Conservation (phyloP, 2,888 invertebrate species). For the Synanthedon formicaeformis region DNA sequence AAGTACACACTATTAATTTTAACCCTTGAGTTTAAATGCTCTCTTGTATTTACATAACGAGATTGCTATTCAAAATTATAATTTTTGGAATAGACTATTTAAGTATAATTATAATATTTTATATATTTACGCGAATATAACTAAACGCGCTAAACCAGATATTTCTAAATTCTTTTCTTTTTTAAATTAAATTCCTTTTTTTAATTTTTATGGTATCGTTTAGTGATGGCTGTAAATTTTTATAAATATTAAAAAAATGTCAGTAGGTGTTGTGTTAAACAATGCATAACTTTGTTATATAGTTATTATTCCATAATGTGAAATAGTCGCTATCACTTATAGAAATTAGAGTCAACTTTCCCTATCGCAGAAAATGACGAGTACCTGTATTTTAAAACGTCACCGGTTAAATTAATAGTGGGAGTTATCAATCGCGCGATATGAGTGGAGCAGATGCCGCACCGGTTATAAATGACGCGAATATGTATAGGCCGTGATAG, state of each 20-base stretch:
- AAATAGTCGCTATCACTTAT: neutral
- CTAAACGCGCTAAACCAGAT: neutral
- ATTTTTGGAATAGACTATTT: no score
- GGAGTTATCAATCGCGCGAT: conserved; percentile 33
- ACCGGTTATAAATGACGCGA: conserved; percentile 20
- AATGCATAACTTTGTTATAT: neutral
- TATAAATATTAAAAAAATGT: no score
- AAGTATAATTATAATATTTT: no score
- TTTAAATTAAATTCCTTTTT: neutral
- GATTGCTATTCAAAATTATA: no score
- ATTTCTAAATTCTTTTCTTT: neutral
- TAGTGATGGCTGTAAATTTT: no score
- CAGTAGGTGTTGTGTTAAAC: no score
- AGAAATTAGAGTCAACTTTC: neutral
- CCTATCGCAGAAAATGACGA: neutral
- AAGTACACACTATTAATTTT: no score
- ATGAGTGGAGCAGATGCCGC: conserved; percentile 29
- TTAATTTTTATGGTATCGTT: no score
- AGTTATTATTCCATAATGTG: neutral
- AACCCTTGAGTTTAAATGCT: no score
- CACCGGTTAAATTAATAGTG: conserved; percentile 13
- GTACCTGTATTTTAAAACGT: neutral
- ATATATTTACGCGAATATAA: no score
- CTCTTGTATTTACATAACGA: no score
- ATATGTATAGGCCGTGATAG: conserved; percentile 1